A percentile compares a stretch with the other conserved stretches of the same genome.
These are phyloP conservation scores for Tribolium madens DNA, from an alignment of 1,140 invertebrate species.

Conservation along the genomic window DNA sequence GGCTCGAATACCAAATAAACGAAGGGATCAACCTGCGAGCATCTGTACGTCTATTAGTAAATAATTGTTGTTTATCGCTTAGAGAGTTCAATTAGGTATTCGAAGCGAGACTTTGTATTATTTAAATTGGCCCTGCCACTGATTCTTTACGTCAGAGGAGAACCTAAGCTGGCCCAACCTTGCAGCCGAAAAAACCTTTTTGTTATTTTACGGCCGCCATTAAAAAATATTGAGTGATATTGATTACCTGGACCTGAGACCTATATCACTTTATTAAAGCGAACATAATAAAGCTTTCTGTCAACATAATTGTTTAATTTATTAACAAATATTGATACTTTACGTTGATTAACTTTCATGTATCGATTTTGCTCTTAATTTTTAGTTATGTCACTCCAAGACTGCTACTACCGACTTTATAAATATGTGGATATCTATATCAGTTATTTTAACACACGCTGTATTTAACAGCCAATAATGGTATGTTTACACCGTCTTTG, in stretches of 20 bases:
- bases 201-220: background rate
- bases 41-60: slow-evolving; percentile 45
- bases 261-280: slow-evolving; percentile 39
- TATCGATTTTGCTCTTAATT: slow-evolving; percentile 11
- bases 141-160: slow-evolving; percentile 21
- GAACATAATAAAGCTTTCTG: slow-evolving; percentile 40
- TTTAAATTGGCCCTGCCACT: slow-evolving; percentile 41
- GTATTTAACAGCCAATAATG: slow-evolving; percentile 17
- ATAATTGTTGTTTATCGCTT: slow-evolving; percentile 47
- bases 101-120: slow-evolving; percentile 39
- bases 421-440: too few relatives aligned
- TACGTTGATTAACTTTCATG: slow-evolving; percentile 35
- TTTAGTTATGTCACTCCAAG: background rate
- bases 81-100: slow-evolving; percentile 45
- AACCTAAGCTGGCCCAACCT: slow-evolving; percentile 12
- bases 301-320: slow-evolving; percentile 42
- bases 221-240: slow-evolving; percentile 36
- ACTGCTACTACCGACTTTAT: too few relatives aligned
- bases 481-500: slow-evolving; percentile 18
- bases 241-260: slow-evolving; percentile 20
- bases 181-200: background rate
- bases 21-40: slow-evolving; percentile 37
- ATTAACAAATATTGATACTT: slow-evolving; percentile 43
- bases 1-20: slow-evolving; percentile 37
- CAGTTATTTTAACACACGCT: background rate